Evolutionary conservation across 2,797 vertebrate genomes (phyloP), one percentile per base, ranked within the genome.

Genomic region (Yasuhikotakia modesta): DNA sequence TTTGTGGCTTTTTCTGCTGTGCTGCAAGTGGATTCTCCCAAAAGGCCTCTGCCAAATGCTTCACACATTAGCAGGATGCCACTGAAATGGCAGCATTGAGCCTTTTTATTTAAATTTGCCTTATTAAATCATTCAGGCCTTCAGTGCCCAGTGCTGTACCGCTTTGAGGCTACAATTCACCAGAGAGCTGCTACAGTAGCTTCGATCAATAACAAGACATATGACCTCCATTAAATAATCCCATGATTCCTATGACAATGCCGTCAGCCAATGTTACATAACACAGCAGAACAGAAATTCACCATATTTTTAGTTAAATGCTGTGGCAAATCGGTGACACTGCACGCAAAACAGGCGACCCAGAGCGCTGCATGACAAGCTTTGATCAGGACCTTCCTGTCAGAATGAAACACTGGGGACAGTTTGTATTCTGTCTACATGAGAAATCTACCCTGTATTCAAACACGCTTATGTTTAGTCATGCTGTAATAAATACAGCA

Each of bases 401-500:
- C 48, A 65, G 48, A 65, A 71, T 0, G 46, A 39, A 53, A 53
- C 61, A 43, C 63, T 60, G 14, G 16, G 58, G 24, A 60, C 14
- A 8, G 13, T 14, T 24, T 4, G 17, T 32, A 39, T 24, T 70
- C 57, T 78, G 75, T 45, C 67, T 70, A 64, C 43, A 70, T 64
- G 61, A 19, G 52, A 60, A 64, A 70, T 70, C 27, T 39, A 64
- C 48, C 30, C 22, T 71, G 48, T 53, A 61, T 73, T 70, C 17
- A 70, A 83, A 68, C 76, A 74, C 2, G 60, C 70, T 60, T 86
- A 64, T 46, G 78, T 86, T 86, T 85, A 73, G 81, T 86, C 78
- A 83, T 74, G 45, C 72, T 39, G 73, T 58, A 73, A 76, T 81
- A 84, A 82, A 81, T 85, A 85, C 88, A 88, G 81, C 79, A 88